Conservation (phyloP, 1,140 invertebrate genomes). For the Samia ricini region DNA sequence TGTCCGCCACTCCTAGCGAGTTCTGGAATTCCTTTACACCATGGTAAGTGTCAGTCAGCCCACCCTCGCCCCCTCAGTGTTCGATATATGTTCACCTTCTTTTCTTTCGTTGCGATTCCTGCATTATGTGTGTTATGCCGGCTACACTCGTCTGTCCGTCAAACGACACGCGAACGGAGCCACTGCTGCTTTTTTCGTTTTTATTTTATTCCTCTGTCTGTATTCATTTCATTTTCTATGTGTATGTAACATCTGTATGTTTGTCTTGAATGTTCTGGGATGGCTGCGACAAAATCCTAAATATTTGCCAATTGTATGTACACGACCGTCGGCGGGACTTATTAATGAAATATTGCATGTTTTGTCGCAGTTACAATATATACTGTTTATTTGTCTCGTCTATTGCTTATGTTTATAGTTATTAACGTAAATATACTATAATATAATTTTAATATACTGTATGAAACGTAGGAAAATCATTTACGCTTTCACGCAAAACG, state of each 20-base stretch:
- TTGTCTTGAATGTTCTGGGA: slow-evolving; percentile 76
- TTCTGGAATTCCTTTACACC: slow-evolving; percentile 98
- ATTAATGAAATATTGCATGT: slow-evolving; percentile 27
- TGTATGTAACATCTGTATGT: slow-evolving; percentile 80
- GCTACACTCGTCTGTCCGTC: slow-evolving; percentile 52
- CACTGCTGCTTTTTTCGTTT: slow-evolving; percentile 70
- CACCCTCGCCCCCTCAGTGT: slow-evolving; percentile 78
- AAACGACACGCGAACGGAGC: slow-evolving; percentile 56
- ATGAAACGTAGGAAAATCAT: slow-evolving; percentile 76
- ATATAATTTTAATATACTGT: slow-evolving; percentile 65
- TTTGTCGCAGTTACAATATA: slow-evolving; percentile 66
- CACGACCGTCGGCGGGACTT: slow-evolving; percentile 9
- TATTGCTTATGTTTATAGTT: slow-evolving; percentile 72
- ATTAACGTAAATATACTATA: slow-evolving; percentile 68
- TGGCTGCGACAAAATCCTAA: slow-evolving; percentile 61
- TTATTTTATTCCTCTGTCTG: slow-evolving; percentile 74
- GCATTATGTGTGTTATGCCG: slow-evolving; percentile 74
- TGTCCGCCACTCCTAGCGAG: slow-evolving; percentile 89
- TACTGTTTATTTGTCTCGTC: slow-evolving; percentile 78
- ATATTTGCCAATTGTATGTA: slow-evolving; percentile 13
- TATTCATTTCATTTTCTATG: slow-evolving; percentile 79
- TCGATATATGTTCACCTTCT: slow-evolving; percentile 77
- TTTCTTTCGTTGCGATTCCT: slow-evolving; percentile 73
- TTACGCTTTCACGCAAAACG: slow-evolving; percentile 77
- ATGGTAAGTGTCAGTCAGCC: slow-evolving; percentile 92